Base-by-base conservation (phyloP, 2,888 invertebrate genomes). In the Heteromurus nitidus region DNA sequence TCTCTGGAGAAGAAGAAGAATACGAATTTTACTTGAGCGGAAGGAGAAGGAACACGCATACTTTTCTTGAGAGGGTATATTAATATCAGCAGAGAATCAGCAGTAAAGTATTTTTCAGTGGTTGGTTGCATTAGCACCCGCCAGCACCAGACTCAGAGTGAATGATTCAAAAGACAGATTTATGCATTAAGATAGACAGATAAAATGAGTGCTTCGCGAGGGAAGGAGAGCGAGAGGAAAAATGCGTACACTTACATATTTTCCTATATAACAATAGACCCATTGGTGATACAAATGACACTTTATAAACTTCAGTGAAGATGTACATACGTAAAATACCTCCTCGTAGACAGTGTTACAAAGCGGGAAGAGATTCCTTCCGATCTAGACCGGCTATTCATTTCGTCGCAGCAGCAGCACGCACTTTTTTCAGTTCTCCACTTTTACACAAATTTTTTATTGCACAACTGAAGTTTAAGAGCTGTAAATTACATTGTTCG, bases 101-200 rank as follows among this genome's bases (percentile, higher is more conserved):
- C 3, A 18, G n/a, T 18, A 50, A 9, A 58, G 58, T 28, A 18
- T 36, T 53, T 31, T 30, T 36, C 60, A 26, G 44, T 24, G 65
- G 74, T 50, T 64, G 74, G 20, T 42, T 64, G 30, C 64, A 64
- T 64, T 64, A 64, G 64, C 64, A 64, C 64, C 64, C 24, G n/a
- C 18, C 62, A 31, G 18, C 22, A 64, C 24, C 13, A 42, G 64
- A 42, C 64, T 64, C 64, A 64, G 42, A 60, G 64, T 47, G 47
- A 67, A 67, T 67, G 67, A 44, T 74, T 74, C 74, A 74, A 72
- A 74, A 74, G 65, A 74, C 74, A 74, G 74, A 74, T 74, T 64
- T 53, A 50, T 65, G 64, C 64, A 74, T 64, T 65, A 74, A 74
- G 74, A 74, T 74, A 64, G 74, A 74, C 64, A 74, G 74, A 74